Evolutionary conservation across 64 coral and sea anemone species (phyloP).

Genomic region (Porites lutea): DNA sequence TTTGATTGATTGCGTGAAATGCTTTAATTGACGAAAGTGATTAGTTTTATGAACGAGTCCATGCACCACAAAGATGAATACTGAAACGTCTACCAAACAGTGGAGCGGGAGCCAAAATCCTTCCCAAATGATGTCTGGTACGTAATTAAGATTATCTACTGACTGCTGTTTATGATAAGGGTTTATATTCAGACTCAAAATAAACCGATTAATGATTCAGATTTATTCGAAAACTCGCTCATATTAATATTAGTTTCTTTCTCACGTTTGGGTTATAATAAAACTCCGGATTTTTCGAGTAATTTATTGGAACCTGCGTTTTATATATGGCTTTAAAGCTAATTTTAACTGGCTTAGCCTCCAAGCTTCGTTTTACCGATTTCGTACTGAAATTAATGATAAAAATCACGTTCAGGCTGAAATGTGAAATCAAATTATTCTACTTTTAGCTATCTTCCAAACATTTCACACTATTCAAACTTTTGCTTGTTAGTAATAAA

Average conservation of each 20-base stretch:
- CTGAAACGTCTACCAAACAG: background rate
- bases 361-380: too few species aligned
- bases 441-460: too few species aligned
- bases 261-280: background rate
- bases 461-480: too few species aligned
- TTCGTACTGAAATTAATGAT: too few species aligned
- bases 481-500: too few species aligned
- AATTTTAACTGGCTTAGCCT: too few species aligned
- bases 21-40: background rate
- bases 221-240: background rate
- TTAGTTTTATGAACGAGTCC: background rate
- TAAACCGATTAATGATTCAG: background rate
- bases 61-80: background rate
- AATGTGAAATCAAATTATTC: too few species aligned
- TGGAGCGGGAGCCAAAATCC: background rate
- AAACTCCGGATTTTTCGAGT: too few species aligned
- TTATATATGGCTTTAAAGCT: too few species aligned
- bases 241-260: background rate
- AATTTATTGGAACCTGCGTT: too few species aligned
- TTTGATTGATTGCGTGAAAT: background rate
- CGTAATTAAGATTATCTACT: background rate
- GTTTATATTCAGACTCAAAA: background rate
- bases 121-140: slow-evolving; percentile 21
- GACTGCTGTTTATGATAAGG: background rate
- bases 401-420: too few species aligned